phyloP scores from a whole-genome alignment of 2,888 invertebrate genomes.

The Lycophotia porphyrea region DNA sequence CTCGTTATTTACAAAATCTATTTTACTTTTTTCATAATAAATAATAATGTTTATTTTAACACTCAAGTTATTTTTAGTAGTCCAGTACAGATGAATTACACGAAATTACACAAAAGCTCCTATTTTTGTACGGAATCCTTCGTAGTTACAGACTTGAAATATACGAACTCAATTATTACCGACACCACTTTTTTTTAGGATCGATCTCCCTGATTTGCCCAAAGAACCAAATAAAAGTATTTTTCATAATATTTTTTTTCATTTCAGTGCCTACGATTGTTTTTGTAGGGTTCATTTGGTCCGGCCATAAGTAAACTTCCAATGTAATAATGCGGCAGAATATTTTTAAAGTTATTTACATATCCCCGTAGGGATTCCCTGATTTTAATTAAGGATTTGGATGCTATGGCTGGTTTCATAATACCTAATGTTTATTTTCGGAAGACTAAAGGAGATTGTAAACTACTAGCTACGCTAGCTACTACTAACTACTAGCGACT shows the following conservation, averaged over 20 bases:
- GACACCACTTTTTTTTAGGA: slow-evolving; percentile 10
- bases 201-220: slow-evolving; percentile 1
- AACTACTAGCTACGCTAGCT: no score
- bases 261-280: slow-evolving; percentile 40
- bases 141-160: background rate
- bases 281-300: slow-evolving; percentile 41
- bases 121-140: slow-evolving; percentile 31
- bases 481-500: no score
- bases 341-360: slow-evolving; percentile 50
- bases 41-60: background rate
- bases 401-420: background rate
- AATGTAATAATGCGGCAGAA: slow-evolving; percentile 43
- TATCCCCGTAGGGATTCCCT: slow-evolving; percentile 20
- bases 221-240: slow-evolving; percentile 28
- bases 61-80: background rate
- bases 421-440: background rate
- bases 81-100: background rate
- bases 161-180: background rate
- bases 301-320: slow-evolving; percentile 46
- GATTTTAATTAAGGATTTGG: slow-evolving; percentile 47
- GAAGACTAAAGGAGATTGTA: background rate
- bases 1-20: no score
- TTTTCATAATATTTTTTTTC: slow-evolving; percentile 47
- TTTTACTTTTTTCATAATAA: background rate
- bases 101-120: background rate